A percentile compares a stretch with the other conserved stretches of the same genome.
phyloP scores from a whole-genome alignment of 2,888 invertebrate genomes.

The Deroplatys truncata region DNA sequence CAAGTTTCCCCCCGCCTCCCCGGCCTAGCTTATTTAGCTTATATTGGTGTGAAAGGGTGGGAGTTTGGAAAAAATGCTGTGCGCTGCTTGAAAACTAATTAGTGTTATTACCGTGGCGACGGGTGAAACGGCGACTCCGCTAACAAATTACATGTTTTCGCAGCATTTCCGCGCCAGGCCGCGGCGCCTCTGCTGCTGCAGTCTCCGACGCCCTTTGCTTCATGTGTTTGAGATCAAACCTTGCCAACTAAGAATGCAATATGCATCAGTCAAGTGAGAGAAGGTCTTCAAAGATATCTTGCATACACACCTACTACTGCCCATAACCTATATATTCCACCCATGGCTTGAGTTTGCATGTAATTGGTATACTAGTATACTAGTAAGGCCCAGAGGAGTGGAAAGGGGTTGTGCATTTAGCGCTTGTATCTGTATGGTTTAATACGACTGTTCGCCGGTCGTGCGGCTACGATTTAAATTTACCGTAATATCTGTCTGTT shows the following conservation, averaged over 20 bases:
- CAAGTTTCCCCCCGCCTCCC: neutral
- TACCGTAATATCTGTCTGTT: too few species aligned
- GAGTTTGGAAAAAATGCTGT: neutral
- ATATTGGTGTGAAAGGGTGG: neutral
- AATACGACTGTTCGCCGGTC: too few species aligned
- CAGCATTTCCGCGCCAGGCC: neutral
- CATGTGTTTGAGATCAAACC: neutral
- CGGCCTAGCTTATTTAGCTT: neutral
- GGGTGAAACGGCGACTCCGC: neutral
- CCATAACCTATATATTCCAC: too few species aligned
- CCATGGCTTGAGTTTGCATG: too few species aligned
- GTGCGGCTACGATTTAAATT: too few species aligned
- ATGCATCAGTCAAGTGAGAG: too few species aligned
- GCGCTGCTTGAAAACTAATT: neutral
- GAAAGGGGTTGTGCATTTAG: too few species aligned
- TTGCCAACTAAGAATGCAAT: neutral
- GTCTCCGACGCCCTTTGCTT: neutral
- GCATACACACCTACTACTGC: too few species aligned
- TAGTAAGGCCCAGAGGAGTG: too few species aligned
- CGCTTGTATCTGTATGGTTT: too few species aligned
- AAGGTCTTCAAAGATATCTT: too few species aligned
- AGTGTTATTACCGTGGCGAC: neutral
- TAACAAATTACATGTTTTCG: neutral
- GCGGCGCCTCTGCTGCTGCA: neutral
- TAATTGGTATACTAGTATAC: too few species aligned